phyloP scores from a whole-genome alignment of 2,797 vertebrate species.

The Labeo calbasu region DNA sequence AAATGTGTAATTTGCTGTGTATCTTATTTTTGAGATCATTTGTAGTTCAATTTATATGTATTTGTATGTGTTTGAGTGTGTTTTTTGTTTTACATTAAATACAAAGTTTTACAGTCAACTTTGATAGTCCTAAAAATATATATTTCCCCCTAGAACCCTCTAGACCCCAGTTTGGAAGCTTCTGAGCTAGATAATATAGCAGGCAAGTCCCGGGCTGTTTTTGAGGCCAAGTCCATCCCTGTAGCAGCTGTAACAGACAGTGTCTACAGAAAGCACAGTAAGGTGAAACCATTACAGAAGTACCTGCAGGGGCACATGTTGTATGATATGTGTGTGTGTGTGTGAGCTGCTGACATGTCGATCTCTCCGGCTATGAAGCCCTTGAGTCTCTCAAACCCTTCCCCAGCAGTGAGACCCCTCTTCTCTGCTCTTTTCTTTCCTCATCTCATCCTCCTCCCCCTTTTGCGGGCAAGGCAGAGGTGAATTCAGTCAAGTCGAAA shows the following conservation, averaged over 20 bases:
- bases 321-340: conserved; percentile 4
- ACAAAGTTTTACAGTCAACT: not conserved
- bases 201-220: conserved; percentile 18
- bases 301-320: conserved; percentile 19
- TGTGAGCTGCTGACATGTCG: not conserved
- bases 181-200: not conserved
- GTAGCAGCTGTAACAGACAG: conserved; percentile 1
- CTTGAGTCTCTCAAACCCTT: conserved; percentile 5
- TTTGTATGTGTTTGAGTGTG: not conserved
- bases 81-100: not conserved
- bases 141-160: not conserved
- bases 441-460: conserved; percentile 18
- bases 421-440: conserved; percentile 26
- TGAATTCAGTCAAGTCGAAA: conserved; percentile 48
- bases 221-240: conserved; percentile 6
- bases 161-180: not conserved
- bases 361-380: conserved; percentile 9
- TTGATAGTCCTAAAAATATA: not conserved
- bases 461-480: conserved; percentile 40
- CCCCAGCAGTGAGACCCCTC: not conserved
- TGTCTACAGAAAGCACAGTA: conserved; percentile 5
- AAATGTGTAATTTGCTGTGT: not conserved
- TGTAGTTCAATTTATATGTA: not conserved
- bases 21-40: not conserved
- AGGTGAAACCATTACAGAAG: conserved; percentile 9